Conservation (phyloP, 2,797 vertebrate species). For the Silurus lanzhouensis region DNA sequence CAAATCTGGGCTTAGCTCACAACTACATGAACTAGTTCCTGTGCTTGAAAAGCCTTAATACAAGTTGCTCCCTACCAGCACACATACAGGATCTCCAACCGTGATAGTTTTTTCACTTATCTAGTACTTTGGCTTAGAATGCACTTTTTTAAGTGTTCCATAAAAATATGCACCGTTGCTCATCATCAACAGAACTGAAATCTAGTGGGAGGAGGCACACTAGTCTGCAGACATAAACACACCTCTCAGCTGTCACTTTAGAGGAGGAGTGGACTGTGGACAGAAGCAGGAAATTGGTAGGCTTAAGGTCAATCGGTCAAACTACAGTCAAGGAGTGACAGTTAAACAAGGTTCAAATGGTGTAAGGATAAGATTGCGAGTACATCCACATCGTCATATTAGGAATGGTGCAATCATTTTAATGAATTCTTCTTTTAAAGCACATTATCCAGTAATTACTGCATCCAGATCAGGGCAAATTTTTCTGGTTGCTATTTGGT, state of each 20-base stretch:
- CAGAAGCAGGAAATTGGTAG: background rate
- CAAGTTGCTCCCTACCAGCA: background rate
- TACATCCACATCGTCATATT: background rate
- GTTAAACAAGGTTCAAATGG: background rate
- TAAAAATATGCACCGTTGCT: conserved; percentile 37
- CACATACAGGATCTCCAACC: background rate
- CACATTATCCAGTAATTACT: background rate
- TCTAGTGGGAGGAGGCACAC: background rate
- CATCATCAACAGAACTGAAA: conserved; percentile 20
- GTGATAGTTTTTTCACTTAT: conserved; percentile 57
- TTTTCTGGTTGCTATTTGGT: background rate
- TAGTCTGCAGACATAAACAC: conserved; percentile 15
- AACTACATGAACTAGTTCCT: background rate
- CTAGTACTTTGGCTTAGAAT: conserved; percentile 63
- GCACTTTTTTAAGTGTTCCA: conserved; percentile 65
- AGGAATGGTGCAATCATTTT: background rate
- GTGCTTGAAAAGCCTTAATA: background rate
- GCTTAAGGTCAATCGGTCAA: background rate
- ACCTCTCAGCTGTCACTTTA: background rate
- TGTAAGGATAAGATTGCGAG: background rate
- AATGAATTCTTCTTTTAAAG: background rate
- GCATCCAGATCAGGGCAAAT: background rate
- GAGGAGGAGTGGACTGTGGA: background rate
- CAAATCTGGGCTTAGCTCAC: background rate
- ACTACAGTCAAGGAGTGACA: background rate